Percentiles rank a stretch among this genome's conserved stretches.
Evolutionary conservation across 1,140 invertebrate species (phyloP).

Genomic region (Nomia melanderi): DNA sequence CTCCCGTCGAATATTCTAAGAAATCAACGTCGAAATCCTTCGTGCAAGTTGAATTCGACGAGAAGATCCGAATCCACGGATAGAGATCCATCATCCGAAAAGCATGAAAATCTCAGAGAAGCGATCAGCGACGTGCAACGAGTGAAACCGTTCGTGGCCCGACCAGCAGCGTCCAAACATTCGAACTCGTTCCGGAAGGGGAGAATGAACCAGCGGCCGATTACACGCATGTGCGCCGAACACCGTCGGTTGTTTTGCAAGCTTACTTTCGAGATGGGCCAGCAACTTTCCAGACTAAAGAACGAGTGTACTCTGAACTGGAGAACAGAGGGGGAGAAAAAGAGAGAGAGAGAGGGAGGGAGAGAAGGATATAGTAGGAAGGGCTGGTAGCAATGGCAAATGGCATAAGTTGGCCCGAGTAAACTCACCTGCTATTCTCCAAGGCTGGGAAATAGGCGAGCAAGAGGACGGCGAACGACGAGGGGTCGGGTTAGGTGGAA

Average conservation of each 20-base stretch:
- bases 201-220: constrained; percentile 19
- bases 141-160: too few species aligned
- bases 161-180: background rate
- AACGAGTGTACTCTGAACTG: constrained; percentile 42
- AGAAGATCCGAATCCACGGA: too few species aligned
- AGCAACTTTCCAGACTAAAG: constrained; percentile 57
- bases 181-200: background rate
- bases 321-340: background rate
- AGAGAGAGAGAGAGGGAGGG: background rate
- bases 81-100: too few species aligned
- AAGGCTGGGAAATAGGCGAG: constrained; percentile 42
- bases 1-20: too few species aligned
- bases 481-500: background rate
- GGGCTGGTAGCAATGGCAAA: constrained; percentile 32
- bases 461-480: background rate
- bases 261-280: constrained; percentile 48
- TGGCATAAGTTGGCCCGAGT: constrained; percentile 52
- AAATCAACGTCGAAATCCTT: too few species aligned
- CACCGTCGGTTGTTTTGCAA: constrained; percentile 37
- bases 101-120: too few species aligned
- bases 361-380: background rate
- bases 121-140: too few species aligned
- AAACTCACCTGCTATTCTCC: constrained; percentile 52
- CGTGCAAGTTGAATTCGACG: too few species aligned
- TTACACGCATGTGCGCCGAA: constrained; percentile 27